These are phyloP conservation scores for Dromiciops gliroides DNA, from an alignment of 2,113 vertebrate species.

Conservation along the genomic window DNA sequence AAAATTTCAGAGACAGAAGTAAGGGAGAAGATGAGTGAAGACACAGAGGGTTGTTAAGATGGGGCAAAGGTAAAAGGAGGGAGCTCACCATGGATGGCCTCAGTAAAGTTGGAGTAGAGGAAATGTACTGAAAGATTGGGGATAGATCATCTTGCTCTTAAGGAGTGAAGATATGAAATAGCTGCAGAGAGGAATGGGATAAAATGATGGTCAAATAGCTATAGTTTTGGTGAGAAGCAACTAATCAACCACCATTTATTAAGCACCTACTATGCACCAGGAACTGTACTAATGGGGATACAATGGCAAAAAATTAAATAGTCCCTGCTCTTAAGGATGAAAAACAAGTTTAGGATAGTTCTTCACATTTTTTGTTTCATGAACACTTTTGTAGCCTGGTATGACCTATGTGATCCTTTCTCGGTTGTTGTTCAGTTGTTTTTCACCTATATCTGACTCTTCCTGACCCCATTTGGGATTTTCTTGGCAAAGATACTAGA, in stretches of 20 bases:
- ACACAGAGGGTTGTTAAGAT: neutral
- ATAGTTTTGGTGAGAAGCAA: neutral
- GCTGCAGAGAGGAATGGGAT: no score
- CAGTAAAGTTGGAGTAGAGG: neutral
- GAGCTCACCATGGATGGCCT: neutral
- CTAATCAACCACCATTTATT: neutral
- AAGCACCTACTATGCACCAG: neutral
- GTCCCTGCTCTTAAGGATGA: neutral
- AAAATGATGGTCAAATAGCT: neutral
- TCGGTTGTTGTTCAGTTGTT: no score
- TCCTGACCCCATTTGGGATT: neutral
- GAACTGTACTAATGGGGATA: no score
- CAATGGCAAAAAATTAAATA: neutral
- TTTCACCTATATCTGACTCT: neutral
- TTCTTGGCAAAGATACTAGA: neutral
- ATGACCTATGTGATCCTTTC: no score
- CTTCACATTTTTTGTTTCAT: neutral
- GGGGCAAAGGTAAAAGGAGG: neutral
- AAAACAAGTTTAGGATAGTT: neutral
- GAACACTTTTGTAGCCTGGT: neutral
- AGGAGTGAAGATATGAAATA: neutral
- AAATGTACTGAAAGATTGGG: neutral
- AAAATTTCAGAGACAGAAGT: neutral
- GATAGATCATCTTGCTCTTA: neutral
- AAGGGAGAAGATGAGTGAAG: neutral